These are phyloP conservation scores for Hyla sarda DNA, from an alignment of 2,113 vertebrate genomes.

Conservation along the genomic window DNA sequence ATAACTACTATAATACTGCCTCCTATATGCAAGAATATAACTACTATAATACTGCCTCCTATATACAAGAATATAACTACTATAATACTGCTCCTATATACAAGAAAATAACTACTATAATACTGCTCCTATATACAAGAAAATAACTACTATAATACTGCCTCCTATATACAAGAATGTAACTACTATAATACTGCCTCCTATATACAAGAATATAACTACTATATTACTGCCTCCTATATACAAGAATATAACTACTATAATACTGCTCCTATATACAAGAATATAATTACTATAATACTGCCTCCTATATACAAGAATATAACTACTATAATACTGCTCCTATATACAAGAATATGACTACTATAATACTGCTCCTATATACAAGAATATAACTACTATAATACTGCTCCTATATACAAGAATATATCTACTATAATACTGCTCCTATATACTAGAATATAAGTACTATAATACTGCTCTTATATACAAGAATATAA, in stretches of 20 bases:
- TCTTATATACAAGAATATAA: background rate
- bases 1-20: too few species aligned
- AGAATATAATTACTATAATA: too few species aligned
- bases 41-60: too few species aligned
- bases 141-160: background rate
- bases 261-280: too few species aligned
- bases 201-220: too few species aligned
- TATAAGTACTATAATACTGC: conserved; percentile 1
- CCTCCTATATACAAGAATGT: background rate
- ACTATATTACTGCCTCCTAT: too few species aligned
- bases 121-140: background rate
- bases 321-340: too few species aligned
- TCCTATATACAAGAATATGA: too few species aligned
- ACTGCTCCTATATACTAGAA: background rate
- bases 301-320: too few species aligned
- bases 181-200: conserved; percentile 2
- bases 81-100: conserved; percentile 7
- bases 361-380: background rate
- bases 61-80: conserved; percentile 7
- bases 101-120: conserved; percentile 14
- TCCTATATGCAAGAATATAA: too few species aligned
- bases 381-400: conserved; percentile 1
- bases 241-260: too few species aligned
- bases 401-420: conserved; percentile 6
- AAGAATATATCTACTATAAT: conserved; percentile 13